Percentiles rank a stretch among this genome's conserved stretches.
Evolutionary conservation across 2,888 invertebrate genomes (phyloP).

Genomic region (Drosophila pegasa): DNA sequence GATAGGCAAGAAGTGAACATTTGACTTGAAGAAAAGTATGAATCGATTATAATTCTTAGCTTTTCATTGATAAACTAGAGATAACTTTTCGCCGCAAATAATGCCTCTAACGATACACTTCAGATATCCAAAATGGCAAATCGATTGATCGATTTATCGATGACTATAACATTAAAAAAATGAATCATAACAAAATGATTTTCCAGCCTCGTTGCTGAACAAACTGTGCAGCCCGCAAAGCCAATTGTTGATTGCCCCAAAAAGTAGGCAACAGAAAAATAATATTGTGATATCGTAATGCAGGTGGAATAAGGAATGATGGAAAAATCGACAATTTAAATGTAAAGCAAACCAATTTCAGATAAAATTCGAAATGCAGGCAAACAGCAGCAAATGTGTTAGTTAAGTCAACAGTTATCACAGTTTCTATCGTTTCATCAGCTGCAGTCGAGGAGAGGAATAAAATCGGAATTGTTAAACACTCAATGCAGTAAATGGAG

Average conservation of each 20-base stretch:
- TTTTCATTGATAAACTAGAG: not conserved
- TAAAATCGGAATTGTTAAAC: not conserved
- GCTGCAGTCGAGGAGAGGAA: not conserved
- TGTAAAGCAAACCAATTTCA: not conserved
- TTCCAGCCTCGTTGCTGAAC: too few relatives aligned
- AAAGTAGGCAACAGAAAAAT: constrained; percentile 2
- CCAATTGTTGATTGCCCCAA: not conserved
- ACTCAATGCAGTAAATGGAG: constrained; percentile 1
- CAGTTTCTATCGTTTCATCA: not conserved
- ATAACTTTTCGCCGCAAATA: not conserved
- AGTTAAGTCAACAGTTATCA: not conserved
- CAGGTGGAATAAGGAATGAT: not conserved
- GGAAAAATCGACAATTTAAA: not conserved
- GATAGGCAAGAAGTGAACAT: not conserved
- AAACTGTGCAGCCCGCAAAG: too few relatives aligned
- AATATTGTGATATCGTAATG: not conserved
- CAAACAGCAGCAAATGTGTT: not conserved
- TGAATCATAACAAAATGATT: too few relatives aligned
- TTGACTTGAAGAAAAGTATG: not conserved
- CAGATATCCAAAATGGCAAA: not conserved
- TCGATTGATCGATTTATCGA: not conserved
- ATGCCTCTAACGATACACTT: not conserved
- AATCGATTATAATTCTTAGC: not conserved
- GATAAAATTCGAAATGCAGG: not conserved
- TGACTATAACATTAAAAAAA: too few relatives aligned